Evolutionary conservation across 2,113 vertebrate species (phyloP), one percentile per base, ranked within the genome.

Genomic region (Cepphus grylle): DNA sequence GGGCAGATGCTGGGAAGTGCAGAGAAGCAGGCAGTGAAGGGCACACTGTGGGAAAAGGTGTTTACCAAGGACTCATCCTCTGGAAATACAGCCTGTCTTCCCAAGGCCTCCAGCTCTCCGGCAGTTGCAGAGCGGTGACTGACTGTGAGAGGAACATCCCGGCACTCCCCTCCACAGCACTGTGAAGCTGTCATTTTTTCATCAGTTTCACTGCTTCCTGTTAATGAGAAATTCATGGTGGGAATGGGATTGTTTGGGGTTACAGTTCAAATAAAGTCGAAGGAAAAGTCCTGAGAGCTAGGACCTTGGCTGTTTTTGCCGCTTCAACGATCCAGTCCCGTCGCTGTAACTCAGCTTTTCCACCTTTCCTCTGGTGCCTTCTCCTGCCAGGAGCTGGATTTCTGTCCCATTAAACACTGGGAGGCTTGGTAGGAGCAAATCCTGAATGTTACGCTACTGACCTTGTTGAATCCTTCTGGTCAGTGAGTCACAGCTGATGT

Each of bases 121-220:
- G 4, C 63, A 32, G 62, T 90, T 86, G 43, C 50, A 56, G 62
- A 69, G 14, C 2, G 1, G 29, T 73, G 53, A 45, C 40, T 1
- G 25, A 49, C 49, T 73, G 30, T 36, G 67, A 92, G 83, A 88
- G 53, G 69, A 84, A 16, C 45, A 21, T 78, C 20, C 42, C 2
- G 11, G 72, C 86, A 91, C 94, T 90, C 32, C 49, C 36, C 49
- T 96, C 29, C 29, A 13, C 0, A 0, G 29, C 2, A 1, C 49
- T 76, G 43, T 62, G 74, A 71, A 89, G 36, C 61, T 72, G 49
- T 47, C 6, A 22, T 77, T 88, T 88, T 70, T 92, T 92, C 50
- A 85, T 79, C 62, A 62, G 15, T 85, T 72, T 93, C 59, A 42
- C 67, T 90, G 50, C 85, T 91, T 96, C 63, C 89, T 96, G 50